Base-by-base conservation (phyloP, 1,140 invertebrate species). In the Drosophila ohnishii region DNA sequence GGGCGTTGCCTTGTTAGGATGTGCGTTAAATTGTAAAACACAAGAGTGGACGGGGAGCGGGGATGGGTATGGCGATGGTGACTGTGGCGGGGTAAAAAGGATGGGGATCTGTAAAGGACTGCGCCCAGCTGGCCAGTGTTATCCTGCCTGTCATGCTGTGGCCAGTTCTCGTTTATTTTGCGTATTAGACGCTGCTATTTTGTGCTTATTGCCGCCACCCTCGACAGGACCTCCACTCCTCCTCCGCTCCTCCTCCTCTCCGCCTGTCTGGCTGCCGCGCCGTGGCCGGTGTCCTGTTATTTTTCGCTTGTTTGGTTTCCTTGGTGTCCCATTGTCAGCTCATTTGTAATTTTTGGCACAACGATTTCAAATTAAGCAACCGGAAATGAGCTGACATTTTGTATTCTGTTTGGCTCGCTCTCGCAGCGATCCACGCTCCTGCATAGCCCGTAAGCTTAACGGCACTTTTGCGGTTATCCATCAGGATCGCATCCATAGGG, bases 11-110 rank as follows among this genome's bases (percentile, higher is more conserved):
- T 79, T 84, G 84, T 80, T 75, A 78, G 80, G 84, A 88, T 88
- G 83, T 88, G 84, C 84, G 84, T 88, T 88, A 88, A 88, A 88
- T 88, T 88, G 84, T 88, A 88, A 88, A 88, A 88, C 80, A 88
- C 79, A 70, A 80, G 59, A 40, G 55, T 30, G n/a, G 5, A 13
- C n/a, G 28, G 48, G 44, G 16, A 8, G 3, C 0, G 28, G 48
- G 48, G 56, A 28, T 34, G 28, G 25, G 48, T 30, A n/a, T 37
- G 25, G 22, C 7, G n/a, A 37, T 1, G 16, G 13, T 9, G 44
- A 10, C 16, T 22, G 60, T 22, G 28, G 22, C 22, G 42, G 37
- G 28, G 8, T 25, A 34, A 16, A 25, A 48, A 30, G 37, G 32
- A 22, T 28, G 40, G 48, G 40, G 56, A 40, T 58, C 40, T 45